Percentiles rank a stretch among this genome's conserved stretches.
Conservation (phyloP, 2,797 vertebrate genomes). For the Sardinella longiceps region DNA sequence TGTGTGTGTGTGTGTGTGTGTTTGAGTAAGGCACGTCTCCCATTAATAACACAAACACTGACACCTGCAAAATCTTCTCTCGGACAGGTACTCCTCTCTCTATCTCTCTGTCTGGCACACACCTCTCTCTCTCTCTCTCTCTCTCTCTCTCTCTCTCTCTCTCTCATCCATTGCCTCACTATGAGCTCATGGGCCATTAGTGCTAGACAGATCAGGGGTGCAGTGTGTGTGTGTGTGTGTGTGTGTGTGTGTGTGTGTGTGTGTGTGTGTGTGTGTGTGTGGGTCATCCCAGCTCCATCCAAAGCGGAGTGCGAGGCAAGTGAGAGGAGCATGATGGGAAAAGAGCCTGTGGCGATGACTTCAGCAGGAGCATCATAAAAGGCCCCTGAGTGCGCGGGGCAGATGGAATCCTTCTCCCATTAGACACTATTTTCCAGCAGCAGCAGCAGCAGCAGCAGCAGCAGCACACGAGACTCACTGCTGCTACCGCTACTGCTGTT, state of each 20-base stretch:
- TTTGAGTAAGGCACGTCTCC: background rate
- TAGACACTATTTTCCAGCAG: slow-evolving; percentile 4
- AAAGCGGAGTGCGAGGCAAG: background rate
- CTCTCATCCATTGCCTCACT: background rate
- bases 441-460: no score
- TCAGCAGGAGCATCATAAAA: slow-evolving; percentile 16
- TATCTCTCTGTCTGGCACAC: background rate
- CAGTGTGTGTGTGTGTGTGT: slow-evolving; percentile 24
- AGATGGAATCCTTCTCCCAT: background rate
- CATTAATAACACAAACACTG: background rate
- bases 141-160: background rate
- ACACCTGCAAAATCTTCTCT: background rate
- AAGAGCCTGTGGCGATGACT: slow-evolving; percentile 12
- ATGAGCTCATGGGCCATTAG: slow-evolving; percentile 24
- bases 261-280: background rate
- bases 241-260: slow-evolving; percentile 5
- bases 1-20: background rate
- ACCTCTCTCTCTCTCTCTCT: slow-evolving; percentile 7
- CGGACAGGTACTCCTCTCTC: background rate
- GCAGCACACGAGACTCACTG: background rate
- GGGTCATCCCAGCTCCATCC: background rate
- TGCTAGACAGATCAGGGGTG: background rate
- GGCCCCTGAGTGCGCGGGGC: background rate
- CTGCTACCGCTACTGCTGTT: background rate
- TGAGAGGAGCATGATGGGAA: slow-evolving; percentile 17